Evolutionary conservation across 2,797 vertebrate species (phyloP).

Genomic region (Pygocentrus nattereri): DNA sequence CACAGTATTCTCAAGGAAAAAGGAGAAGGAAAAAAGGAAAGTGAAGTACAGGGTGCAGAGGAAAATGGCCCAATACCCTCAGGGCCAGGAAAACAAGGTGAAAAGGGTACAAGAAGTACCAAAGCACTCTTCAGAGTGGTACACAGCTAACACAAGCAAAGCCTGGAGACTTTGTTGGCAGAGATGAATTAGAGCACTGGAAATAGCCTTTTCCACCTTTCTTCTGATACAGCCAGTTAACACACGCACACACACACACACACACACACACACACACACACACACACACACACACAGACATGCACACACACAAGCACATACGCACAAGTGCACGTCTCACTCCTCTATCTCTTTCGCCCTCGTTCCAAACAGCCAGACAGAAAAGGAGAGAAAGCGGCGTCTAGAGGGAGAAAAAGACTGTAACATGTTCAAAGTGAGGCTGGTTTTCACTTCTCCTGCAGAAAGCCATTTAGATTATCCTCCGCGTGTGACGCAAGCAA

Average conservation of each 20-base stretch:
- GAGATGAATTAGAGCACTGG: constrained; percentile 83
- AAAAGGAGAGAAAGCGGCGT: constrained; percentile 71
- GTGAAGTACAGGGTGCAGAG: constrained; percentile 46
- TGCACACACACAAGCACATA: neutral
- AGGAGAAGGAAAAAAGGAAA: neutral
- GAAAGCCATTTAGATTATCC: constrained; percentile 82
- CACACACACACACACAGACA: constrained; percentile 55
- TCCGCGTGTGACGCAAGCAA: constrained; percentile 77
- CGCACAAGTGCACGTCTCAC: constrained; percentile 59
- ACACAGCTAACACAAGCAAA: constrained; percentile 63
- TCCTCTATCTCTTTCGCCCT: constrained; percentile 59
- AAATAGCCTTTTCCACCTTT: constrained; percentile 77
- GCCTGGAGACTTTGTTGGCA: constrained; percentile 76
- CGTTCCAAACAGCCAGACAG: constrained; percentile 71
- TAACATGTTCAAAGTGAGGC: constrained; percentile 79
- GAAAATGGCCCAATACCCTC: constrained; percentile 54
- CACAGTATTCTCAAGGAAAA: constrained; percentile 38
- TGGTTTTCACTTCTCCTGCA: constrained; percentile 78
- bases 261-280: constrained; percentile 11
- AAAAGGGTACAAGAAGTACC: constrained; percentile 63
- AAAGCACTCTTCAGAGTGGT: constrained; percentile 64
- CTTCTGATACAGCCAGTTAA: constrained; percentile 72
- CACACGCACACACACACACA: constrained; percentile 47
- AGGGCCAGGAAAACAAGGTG: constrained; percentile 69
- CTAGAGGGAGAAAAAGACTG: constrained; percentile 71